phyloP scores from a whole-genome alignment of 2,113 vertebrate genomes.

The Cebidichthys violaceus region DNA sequence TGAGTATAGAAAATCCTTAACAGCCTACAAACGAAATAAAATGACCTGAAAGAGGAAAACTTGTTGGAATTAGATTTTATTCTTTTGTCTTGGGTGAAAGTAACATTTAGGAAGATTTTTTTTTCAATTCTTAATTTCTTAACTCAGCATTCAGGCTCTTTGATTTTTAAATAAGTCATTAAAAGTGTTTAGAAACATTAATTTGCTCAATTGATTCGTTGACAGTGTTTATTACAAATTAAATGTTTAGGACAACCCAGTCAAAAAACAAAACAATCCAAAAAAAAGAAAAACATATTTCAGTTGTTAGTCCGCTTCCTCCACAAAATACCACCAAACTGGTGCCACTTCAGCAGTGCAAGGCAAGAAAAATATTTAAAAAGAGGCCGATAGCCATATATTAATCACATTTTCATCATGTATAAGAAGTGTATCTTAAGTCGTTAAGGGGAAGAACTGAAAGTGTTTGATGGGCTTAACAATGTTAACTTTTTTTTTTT shows the following conservation, averaged over 20 bases:
- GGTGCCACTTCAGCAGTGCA: constrained; percentile 47
- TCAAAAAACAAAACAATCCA: constrained; percentile 11
- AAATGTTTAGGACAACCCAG: constrained; percentile 66
- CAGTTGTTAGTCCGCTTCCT: constrained; percentile 34
- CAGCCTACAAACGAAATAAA: constrained; percentile 14
- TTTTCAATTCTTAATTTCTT: not conserved
- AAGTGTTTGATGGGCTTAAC: constrained; percentile 24
- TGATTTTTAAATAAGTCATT: constrained; percentile 3
- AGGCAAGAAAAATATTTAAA: constrained; percentile 43
- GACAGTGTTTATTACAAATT: constrained; percentile 84
- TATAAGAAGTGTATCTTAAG: constrained; percentile 16
- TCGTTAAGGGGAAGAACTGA: constrained; percentile 24
- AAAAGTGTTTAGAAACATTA: constrained; percentile 28
- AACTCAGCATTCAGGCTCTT: not conserved
- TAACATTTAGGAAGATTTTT: not conserved
- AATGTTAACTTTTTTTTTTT: constrained; percentile 3
- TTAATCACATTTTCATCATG: constrained; percentile 57
- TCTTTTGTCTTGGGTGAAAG: constrained; percentile 15
- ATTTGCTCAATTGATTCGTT: constrained; percentile 54
- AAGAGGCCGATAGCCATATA: constrained; percentile 25
- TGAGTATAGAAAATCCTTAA: constrained; percentile 24
- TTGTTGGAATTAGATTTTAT: not conserved
- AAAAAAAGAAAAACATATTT: constrained; percentile 18
- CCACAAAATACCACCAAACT: constrained; percentile 29
- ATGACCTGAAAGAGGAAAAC: not conserved